These are phyloP conservation scores for Neofelis nebulosa DNA, from an alignment of 2,113 vertebrate species.

Conservation along the genomic window DNA sequence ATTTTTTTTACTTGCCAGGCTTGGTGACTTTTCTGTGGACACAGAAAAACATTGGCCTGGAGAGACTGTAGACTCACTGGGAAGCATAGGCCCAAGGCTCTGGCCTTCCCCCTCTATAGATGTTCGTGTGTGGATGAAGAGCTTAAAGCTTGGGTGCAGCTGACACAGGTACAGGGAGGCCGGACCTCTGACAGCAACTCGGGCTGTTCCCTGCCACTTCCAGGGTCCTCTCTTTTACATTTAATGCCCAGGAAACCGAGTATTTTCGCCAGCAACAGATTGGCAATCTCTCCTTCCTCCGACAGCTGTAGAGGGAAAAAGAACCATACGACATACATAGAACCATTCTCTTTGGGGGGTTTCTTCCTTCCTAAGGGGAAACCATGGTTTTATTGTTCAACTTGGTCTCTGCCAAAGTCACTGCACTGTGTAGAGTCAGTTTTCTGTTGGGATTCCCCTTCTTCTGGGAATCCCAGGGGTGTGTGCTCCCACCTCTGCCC, in stretches of 20 bases:
- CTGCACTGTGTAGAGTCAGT: neutral
- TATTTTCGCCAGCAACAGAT: constrained; percentile 93
- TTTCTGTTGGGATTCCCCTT: neutral
- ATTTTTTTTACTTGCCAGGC: neutral
- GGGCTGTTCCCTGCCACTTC: neutral
- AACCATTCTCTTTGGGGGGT: neutral
- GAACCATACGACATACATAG: neutral
- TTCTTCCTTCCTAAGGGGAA: neutral
- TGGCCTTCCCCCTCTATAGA: no score
- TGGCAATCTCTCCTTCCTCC: constrained; percentile 95
- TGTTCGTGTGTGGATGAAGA: accelerated
- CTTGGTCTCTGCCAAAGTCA: neutral
- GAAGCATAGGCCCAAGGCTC: neutral
- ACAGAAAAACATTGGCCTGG: neutral
- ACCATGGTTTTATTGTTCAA: neutral
- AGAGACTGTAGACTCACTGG: neutral
- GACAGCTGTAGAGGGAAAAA: constrained; percentile 86
- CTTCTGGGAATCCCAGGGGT: neutral
- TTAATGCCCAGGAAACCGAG: constrained; percentile 92
- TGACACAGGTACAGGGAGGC: neutral
- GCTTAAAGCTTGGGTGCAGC: neutral
- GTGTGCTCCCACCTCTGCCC: neutral
- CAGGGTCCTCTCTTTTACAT: constrained; percentile 83
- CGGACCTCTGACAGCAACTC: neutral
- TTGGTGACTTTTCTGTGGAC: neutral